phyloP scores from a whole-genome alignment of 2,888 invertebrate genomes.

The Polia nebulosa region DNA sequence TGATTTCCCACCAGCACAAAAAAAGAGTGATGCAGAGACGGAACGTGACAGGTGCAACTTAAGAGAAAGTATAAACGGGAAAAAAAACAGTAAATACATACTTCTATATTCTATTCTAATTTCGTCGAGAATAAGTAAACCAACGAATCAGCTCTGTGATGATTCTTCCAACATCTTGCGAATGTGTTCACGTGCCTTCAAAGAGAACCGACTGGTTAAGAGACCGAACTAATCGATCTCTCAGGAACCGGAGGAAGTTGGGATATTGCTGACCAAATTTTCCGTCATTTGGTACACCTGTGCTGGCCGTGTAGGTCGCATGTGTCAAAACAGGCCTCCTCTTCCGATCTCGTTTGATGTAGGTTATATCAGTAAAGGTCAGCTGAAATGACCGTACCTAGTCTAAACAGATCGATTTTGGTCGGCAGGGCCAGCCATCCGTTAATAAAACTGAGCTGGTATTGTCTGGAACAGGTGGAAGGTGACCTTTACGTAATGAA shows the following conservation, averaged over 20 bases:
- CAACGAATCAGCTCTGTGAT: too few species aligned
- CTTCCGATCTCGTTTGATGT: conserved; percentile 52
- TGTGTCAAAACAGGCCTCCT: conserved; percentile 17
- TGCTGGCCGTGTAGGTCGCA: conserved; percentile 50
- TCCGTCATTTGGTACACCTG: conserved; percentile 28
- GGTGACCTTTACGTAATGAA: conserved; percentile 17
- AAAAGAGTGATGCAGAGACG: too few species aligned
- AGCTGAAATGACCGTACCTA: conserved; percentile 70
- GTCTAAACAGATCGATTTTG: conserved; percentile 74
- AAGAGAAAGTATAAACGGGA: too few species aligned
- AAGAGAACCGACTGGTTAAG: too few species aligned
- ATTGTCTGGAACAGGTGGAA: conserved; percentile 23
- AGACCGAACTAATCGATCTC: conserved; percentile 46
- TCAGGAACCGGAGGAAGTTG: conserved; percentile 9
- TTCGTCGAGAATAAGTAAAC: too few species aligned
- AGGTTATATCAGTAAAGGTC: conserved; percentile 67
- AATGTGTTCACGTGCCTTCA: too few species aligned
- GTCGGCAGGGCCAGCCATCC: conserved; percentile 42
- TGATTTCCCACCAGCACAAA: too few species aligned
- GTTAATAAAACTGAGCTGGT: conserved; percentile 49
- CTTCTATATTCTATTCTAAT: too few species aligned
- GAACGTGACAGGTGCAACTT: too few species aligned
- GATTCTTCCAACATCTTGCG: too few species aligned
- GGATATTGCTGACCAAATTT: conserved; percentile 32
- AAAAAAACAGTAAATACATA: too few species aligned